Evolutionary conservation across 64 coral and sea anemone genomes (phyloP), one percentile per base, ranked within the genome.

Genomic region (Porites lutea): DNA sequence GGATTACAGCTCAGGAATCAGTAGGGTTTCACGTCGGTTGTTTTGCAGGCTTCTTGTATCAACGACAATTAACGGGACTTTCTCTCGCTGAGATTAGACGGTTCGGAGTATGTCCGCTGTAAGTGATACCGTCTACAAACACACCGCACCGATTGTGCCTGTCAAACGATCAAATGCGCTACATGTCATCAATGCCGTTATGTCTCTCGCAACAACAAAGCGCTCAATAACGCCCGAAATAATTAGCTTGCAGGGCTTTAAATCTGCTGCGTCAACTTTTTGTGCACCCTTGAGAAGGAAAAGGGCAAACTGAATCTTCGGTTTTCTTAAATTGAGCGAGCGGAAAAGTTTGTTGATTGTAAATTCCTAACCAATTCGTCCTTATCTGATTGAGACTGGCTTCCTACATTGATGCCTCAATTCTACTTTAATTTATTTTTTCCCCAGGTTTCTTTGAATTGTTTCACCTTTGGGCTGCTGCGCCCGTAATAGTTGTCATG

Each of bases 41-140:
- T 18, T 44, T 44, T 47, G 19, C 81, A 84, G 81, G 81, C 63
- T 84, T 84, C 37, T 84, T 19, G 45, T 69, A 84, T 84, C 81
- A 84, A 51, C 67, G 43, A 16, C 69, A 84, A 84, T 84, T 84
- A 69, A 48, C 61, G 12, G 63, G 81, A 68, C 48, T 84, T 84
- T 49, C 81, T 84, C 81, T 65, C 81, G 81, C 62, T 84, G 81
- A 83, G 79, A 65, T 65, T 65, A 48, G 43, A 63, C 79, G 59
- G 79, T 5, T 83, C 62, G 48, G 82, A 61, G 76, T 87, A 93
- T 93, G 45, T 74, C 82, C 73, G 48, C 62, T 58, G 91, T 87
- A 93, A 86, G 79, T 59, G 91, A 93, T 93, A 87, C 91, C 43
- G 14, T 54, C 27, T 72, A 87, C 82, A 93, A 81, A 93, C 55